Percentiles rank a stretch among this genome's conserved stretches.
These are phyloP conservation scores for Drosophila gunungcola DNA, from an alignment of 1,140 invertebrate species.

Conservation along the genomic window DNA sequence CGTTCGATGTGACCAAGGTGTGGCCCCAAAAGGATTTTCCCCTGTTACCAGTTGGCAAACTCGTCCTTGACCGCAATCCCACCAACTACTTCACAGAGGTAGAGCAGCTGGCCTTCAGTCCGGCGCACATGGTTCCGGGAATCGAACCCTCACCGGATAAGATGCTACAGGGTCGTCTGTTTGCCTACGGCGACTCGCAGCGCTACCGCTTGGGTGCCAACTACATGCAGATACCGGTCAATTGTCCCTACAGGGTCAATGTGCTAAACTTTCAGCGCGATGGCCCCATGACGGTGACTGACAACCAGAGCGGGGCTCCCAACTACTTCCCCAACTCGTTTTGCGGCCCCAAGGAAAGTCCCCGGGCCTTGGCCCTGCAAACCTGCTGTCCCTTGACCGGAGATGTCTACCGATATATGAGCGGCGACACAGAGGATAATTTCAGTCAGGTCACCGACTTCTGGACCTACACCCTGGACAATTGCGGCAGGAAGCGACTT, in stretches of 20 bases:
- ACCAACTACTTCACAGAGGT: conserved; percentile 94
- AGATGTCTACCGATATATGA: conserved; percentile 90
- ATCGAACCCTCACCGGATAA: conserved; percentile 95
- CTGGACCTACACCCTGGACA: conserved; percentile 92
- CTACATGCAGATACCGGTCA: conserved; percentile 94
- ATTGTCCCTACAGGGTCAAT: conserved; percentile 88
- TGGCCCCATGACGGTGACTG: conserved; percentile 87
- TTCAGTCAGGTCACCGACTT: conserved; percentile 93
- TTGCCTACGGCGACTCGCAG: conserved; percentile 95
- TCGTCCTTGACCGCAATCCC: conserved; percentile 93
- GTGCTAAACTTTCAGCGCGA: conserved; percentile 92
- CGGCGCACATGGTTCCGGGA: conserved; percentile 93
- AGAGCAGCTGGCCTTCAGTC: conserved; percentile 95
- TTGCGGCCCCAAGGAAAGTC: conserved; percentile 87
- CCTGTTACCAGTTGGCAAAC: conserved; percentile 92
- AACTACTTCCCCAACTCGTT: conserved; percentile 97
- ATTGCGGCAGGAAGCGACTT: conserved; percentile 89
- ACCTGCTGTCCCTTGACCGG: conserved; percentile 85
- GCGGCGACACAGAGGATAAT: conserved; percentile 93
- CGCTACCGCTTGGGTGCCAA: conserved; percentile 95
- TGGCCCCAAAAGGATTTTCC: conserved; percentile 94
- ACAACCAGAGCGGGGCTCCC: conserved; percentile 89
- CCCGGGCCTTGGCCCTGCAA: conserved; percentile 53
- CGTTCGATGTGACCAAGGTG: conserved; percentile 94
- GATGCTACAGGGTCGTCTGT: conserved; percentile 94